These are phyloP conservation scores for Cheilosia pagana DNA, from an alignment of 2,888 invertebrate species.

Conservation along the genomic window DNA sequence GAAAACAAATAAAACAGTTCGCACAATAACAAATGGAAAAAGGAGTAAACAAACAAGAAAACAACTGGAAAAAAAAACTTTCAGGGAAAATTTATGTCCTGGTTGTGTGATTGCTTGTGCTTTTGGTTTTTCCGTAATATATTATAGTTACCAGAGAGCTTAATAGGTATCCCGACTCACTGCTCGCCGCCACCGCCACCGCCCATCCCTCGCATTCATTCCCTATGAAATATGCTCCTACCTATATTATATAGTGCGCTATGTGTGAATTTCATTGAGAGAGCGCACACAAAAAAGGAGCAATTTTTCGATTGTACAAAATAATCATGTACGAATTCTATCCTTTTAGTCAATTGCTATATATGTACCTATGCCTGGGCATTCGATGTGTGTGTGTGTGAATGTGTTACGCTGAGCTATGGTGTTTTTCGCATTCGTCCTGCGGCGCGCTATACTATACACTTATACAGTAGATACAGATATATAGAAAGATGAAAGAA, in stretches of 20 bases:
- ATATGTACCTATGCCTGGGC: conserved; percentile 42
- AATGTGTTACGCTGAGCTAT: conserved; percentile 70
- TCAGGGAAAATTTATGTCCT: conserved; percentile 76
- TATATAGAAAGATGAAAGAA: conserved; percentile 82
- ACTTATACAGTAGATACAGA: too few relatives aligned
- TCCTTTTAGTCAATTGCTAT: conserved; percentile 73
- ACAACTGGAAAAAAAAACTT: conserved; percentile 55
- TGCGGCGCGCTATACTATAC: conserved; percentile 68
- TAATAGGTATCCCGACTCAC: conserved; percentile 72
- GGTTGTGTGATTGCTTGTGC: conserved; percentile 77
- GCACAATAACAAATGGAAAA: conserved; percentile 55
- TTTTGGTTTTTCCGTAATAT: conserved; percentile 75
- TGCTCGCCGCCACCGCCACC: conserved; percentile 1
- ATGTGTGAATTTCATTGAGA: conserved; percentile 75
- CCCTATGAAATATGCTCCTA: conserved; percentile 72
- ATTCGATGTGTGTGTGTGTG: conserved; percentile 30
- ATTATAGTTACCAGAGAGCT: conserved; percentile 75
- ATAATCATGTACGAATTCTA: conserved; percentile 75
- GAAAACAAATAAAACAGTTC: conserved; percentile 55
- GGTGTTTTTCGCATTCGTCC: conserved; percentile 73
- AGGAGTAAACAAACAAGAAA: conserved; percentile 39
- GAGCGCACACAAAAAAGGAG: conserved; percentile 64
- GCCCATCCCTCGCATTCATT: conserved; percentile 49
- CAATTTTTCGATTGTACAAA: conserved; percentile 74
- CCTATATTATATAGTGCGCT: conserved; percentile 69